Evolutionary conservation across 2,113 vertebrate species (phyloP).

Genomic region (Alethe castanea): DNA sequence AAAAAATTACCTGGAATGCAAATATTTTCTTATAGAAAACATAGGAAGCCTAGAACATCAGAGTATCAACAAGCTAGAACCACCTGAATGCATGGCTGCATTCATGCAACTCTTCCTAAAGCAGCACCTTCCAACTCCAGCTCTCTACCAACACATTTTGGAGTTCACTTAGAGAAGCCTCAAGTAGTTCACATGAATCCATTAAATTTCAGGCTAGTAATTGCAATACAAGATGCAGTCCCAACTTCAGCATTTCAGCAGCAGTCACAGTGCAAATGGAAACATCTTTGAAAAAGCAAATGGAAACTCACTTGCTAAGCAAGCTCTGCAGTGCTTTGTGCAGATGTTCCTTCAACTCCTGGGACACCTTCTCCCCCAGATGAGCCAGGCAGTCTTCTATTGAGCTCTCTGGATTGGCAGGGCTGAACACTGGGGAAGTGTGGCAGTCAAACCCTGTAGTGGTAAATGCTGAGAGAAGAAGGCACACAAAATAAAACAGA

Average conservation of each 20-base stretch:
- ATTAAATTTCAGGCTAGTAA: neutral
- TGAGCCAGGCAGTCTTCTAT: constrained; percentile 88
- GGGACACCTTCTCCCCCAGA: constrained; percentile 77
- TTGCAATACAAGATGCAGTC: neutral
- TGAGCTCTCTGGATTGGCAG: constrained; percentile 83
- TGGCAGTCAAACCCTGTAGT: constrained; percentile 85
- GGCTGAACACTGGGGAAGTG: constrained; percentile 88
- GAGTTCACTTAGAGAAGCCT: neutral
- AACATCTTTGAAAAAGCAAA: neutral
- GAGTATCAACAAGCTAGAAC: neutral
- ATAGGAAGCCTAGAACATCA: neutral
- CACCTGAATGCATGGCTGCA: neutral
- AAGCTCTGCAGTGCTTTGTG: constrained; percentile 77
- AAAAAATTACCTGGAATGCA: neutral
- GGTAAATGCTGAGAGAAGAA: constrained; percentile 75
- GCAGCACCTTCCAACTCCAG: neutral
- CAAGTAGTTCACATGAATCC: neutral
- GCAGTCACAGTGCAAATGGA: neutral
- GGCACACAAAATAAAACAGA: neutral
- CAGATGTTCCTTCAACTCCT: constrained; percentile 78
- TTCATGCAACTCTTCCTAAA: neutral
- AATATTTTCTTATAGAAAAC: neutral
- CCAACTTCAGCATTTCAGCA: neutral
- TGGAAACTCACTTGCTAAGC: constrained; percentile 82
- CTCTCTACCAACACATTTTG: neutral